Conservation (phyloP, 2,797 vertebrate genomes). For the Merluccius polli region DNA sequence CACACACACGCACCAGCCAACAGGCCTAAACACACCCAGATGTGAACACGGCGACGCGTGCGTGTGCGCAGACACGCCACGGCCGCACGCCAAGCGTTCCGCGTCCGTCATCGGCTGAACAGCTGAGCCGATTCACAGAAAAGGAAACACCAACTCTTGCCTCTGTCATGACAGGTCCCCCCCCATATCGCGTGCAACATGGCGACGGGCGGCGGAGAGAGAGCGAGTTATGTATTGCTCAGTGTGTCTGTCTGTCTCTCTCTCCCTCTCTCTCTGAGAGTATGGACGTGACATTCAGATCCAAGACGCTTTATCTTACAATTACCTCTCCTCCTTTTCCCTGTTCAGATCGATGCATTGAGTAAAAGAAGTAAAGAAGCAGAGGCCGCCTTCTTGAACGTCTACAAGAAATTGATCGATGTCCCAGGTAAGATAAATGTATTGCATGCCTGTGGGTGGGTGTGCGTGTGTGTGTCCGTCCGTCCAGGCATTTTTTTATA, state of each 20-base stretch:
- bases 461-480: conserved; percentile 21
- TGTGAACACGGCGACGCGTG: conserved; percentile 43
- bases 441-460: neutral
- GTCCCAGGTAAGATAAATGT: conserved; percentile 85
- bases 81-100: conserved; percentile 53
- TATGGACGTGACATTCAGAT: conserved; percentile 30
- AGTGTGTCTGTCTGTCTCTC: conserved; percentile 13
- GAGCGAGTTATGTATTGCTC: conserved; percentile 54
- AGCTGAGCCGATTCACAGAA: conserved; percentile 67
- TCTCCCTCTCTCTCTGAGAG: neutral
- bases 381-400: conserved; percentile 97
- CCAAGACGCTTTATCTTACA: conserved; percentile 14
- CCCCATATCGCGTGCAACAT: conserved; percentile 41
- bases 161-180: conserved; percentile 47
- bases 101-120: conserved; percentile 65
- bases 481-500: neutral
- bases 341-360: conserved; percentile 88
- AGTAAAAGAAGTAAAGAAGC: conserved; percentile 99
- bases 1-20: conserved; percentile 20
- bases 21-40: conserved; percentile 46
- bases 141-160: conserved; percentile 61
- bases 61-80: conserved; percentile 26
- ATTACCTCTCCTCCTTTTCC: conserved; percentile 18
- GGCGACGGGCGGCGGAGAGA: conserved; percentile 48
- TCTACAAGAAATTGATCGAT: conserved; percentile 98